Evolutionary conservation across 2,888 invertebrate species (phyloP), one percentile per base, ranked within the genome.

Genomic region (Eudasyphora cyanicolor): DNA sequence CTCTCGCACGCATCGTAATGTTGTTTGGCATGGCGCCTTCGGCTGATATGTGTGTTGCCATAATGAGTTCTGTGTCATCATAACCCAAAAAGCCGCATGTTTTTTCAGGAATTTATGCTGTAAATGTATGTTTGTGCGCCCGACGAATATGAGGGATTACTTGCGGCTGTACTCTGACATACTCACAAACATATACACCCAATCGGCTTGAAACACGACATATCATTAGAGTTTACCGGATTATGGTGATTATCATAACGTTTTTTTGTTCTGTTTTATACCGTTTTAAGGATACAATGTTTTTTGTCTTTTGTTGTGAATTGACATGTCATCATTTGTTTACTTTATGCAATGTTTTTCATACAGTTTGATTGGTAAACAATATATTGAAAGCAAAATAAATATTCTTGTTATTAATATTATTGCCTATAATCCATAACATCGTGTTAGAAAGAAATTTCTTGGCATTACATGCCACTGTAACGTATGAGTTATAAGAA

Each of bases 141-240:
- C n/a, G n/a, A n/a, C n/a, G n/a, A n/a, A 42, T 5, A 49, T 60
- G 60, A 17, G 38, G n/a, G 49, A 27, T 75, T 38, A 67, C 64
- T 12, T 38, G 8, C 42, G 24, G 2, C 12, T 79, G 38, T 29
- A 0, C 3, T 17, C 12, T 51, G 70, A 64, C 21, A 64, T 73
- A 49, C 45, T 6, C 32, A 62, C n/a, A 51, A 62, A 42, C 42
- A 32, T 38, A 67, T 38, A 17, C 54, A 32, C 8, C 4, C 7
- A 45, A n/a, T 10, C 14, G 45, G 42, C 3, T 24, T 14, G 24
- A 14, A 42, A 83, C 76, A 77, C 70, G 77, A 54, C 69, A 74
- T 70, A 45, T 83, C 77, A 77, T 83, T 83, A 77, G 79, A 42
- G 49, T 74, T 70, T 8, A 76, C 74, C 73, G n/a, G n/a, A n/a